Evolutionary conservation across 2,888 invertebrate genomes (phyloP).

Genomic region (Gibbula magus): DNA sequence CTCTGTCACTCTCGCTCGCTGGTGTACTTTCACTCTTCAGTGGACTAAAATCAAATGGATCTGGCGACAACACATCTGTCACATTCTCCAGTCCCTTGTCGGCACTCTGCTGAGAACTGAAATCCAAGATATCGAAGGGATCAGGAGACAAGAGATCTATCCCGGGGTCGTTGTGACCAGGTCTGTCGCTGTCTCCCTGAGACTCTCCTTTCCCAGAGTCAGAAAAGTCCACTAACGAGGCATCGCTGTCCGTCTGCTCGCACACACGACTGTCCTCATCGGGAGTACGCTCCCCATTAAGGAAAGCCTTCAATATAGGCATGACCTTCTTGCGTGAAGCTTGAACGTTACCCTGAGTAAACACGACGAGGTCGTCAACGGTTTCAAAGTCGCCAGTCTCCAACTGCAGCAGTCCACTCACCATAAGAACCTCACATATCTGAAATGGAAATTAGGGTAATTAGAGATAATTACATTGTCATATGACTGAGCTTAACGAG

Average conservation of each 20-base stretch:
- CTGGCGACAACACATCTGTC: no score
- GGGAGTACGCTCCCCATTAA: conserved; percentile 42
- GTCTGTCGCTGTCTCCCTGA: neutral
- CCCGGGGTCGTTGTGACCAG: neutral
- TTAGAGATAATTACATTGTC: neutral
- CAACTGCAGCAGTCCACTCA: conserved; percentile 59
- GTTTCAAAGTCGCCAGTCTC: conserved; percentile 42
- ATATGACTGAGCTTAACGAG: neutral
- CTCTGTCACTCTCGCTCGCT: no score
- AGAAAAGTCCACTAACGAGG: neutral
- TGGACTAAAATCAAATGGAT: no score
- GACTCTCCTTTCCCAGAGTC: conserved; percentile 5
- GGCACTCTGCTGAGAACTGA: neutral
- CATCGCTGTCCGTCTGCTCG: neutral
- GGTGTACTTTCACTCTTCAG: no score
- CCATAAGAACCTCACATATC: conserved; percentile 61
- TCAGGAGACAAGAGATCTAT: neutral
- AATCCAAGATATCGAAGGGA: neutral
- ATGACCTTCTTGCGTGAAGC: conserved; percentile 72
- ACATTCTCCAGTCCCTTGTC: no score
- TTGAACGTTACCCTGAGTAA: conserved; percentile 67
- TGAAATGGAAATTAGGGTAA: conserved; percentile 42
- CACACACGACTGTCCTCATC: conserved; percentile 28
- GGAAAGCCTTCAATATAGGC: conserved; percentile 63
- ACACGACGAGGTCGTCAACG: conserved; percentile 49